A percentile compares a stretch with the other conserved stretches of the same genome.
phyloP scores from a whole-genome alignment of 1,140 invertebrate species.

The Habropoda laboriosa region DNA sequence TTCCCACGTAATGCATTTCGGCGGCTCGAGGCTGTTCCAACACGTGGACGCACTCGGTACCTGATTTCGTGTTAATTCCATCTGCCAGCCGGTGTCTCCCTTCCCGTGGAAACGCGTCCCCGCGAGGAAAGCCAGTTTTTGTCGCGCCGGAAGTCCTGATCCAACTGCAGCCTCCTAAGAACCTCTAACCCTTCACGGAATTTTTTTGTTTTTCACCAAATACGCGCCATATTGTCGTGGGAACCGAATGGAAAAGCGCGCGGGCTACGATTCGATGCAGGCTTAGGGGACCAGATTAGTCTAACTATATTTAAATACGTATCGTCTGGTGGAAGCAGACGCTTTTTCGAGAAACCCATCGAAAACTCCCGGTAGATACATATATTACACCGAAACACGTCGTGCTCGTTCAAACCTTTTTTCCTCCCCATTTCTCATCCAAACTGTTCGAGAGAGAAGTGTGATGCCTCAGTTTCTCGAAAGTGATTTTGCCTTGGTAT shows the following conservation, averaged over 20 bases:
- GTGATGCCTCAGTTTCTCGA: too few relatives aligned
- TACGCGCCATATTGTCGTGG: conserved; percentile 74
- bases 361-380: not conserved
- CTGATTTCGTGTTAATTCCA: conserved; percentile 60
- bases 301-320: conserved; percentile 78
- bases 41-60: conserved; percentile 33
- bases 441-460: too few relatives aligned
- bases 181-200: conserved; percentile 63
- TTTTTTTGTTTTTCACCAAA: conserved; percentile 69
- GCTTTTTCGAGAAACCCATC: conserved; percentile 38
- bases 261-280: conserved; percentile 26
- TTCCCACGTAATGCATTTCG: conserved; percentile 27
- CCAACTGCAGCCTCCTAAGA: conserved; percentile 38
- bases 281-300: conserved; percentile 25
- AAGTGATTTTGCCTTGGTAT: too few relatives aligned
- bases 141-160: conserved; percentile 65
- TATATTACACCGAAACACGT: not conserved
- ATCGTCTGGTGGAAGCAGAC: conserved; percentile 64
- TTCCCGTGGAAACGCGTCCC: conserved; percentile 36
- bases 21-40: conserved; percentile 3
- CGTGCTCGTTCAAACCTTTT: not conserved
- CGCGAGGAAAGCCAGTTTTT: conserved; percentile 56
- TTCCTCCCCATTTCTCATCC: too few relatives aligned
- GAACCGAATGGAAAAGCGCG: conserved; percentile 67
- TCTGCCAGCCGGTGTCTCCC: conserved; percentile 29